Conservation (phyloP, 2,113 vertebrate species). For the Pseudolaguvia tuberculata region DNA sequence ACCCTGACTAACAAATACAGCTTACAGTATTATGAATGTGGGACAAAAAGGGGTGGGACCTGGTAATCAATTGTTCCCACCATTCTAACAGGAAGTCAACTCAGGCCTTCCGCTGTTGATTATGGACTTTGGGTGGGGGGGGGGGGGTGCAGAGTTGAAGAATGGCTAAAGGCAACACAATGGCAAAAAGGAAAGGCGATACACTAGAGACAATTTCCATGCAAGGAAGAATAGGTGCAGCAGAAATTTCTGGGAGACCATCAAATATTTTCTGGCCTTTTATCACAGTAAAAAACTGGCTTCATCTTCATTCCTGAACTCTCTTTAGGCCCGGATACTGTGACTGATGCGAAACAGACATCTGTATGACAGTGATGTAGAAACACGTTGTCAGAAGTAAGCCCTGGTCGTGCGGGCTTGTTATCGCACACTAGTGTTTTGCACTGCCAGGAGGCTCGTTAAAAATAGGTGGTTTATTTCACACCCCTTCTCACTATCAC, state of each 20-base stretch:
- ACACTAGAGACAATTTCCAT: neutral
- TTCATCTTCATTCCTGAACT: constrained; percentile 13
- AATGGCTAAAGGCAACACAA: constrained; percentile 42
- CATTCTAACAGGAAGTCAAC: constrained; percentile 50
- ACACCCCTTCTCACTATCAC: constrained; percentile 25
- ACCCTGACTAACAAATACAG: neutral
- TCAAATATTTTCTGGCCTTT: neutral
- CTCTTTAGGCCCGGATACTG: constrained; percentile 25
- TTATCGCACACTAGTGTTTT: constrained; percentile 30
- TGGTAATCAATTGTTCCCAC: constrained; percentile 50
- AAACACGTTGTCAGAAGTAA: constrained; percentile 36
- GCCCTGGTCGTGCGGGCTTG: constrained; percentile 32
- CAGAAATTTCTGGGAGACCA: neutral
- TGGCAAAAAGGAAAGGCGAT: constrained; percentile 30
- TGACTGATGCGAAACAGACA: constrained; percentile 26
- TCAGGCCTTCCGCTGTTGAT: constrained; percentile 41
- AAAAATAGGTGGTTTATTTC: constrained; percentile 50
- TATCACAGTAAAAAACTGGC: neutral
- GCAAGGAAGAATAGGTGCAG: neutral
- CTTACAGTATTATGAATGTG: constrained; percentile 21
- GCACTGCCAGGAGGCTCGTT: constrained; percentile 21
- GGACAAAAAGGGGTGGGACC: constrained; percentile 8
- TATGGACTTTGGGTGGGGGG: constrained; percentile 8
- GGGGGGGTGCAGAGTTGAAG: constrained; percentile 33
- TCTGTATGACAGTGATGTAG: constrained; percentile 17